Evolutionary conservation across 1,140 invertebrate species (phyloP), one percentile per base, ranked within the genome.

Genomic region (Hylyphantes graminicola): DNA sequence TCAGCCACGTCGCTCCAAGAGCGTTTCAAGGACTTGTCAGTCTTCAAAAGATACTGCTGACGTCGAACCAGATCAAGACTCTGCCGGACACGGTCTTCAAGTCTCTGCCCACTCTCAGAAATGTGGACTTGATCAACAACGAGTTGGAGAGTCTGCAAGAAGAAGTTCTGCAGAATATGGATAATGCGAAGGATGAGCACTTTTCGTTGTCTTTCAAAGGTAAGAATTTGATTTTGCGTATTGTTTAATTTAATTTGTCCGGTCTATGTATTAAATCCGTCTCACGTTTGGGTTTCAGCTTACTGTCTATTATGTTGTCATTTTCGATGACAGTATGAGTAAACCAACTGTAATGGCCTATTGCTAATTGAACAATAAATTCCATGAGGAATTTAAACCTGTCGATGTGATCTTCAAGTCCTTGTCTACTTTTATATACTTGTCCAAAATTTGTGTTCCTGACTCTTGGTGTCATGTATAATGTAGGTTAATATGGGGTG

Each of bases 51-150:
- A 51, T 86, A 4, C 19, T 48, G n/a, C 53, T 86, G 59, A 78
- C 63, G 50, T 21, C 17, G 5, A 86, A 86, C 55, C 50, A 68
- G 15, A 63, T 86, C 8, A 77, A 80, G 51, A 73, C 67, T 7
- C 65, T 86, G 50, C 85, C 79, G 2, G 74, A 82, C 21, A 12
- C 35, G 7, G 55, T 83, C 35, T 86, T 86, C 50, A 73, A 70
- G 21, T 17, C 70, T 17, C 8, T 75, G 12, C 21, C 67, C 17
- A 55, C 51, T 48, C n/a, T 86, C 7, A 54, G 57, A 50, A 21
- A 63, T 19, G 35, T 86, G 9, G 63, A 78, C 21, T 65, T 86
- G 15, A 17, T 54, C n/a, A 35, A 64, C 9, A 86, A 86, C 15
- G 53, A 80, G 13, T 15, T 85, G 70, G 72, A 75, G 15, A 75